A percentile compares a stretch with the other conserved stretches of the same genome.
phyloP scores from a whole-genome alignment of 2,797 vertebrate genomes.

The Peromyscus attwateri region DNA sequence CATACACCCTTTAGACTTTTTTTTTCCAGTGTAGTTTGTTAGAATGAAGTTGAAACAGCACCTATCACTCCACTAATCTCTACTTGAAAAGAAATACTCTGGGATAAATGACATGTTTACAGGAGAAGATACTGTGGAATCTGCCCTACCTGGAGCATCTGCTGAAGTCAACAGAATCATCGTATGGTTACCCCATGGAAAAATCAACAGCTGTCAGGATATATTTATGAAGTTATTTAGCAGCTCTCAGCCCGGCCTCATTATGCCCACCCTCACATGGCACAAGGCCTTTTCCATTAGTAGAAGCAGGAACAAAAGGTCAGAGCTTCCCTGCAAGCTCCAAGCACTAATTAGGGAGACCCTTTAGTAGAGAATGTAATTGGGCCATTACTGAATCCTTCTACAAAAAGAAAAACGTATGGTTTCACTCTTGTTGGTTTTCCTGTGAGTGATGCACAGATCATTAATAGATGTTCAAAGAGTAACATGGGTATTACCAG shows the following conservation, averaged over 20 bases:
- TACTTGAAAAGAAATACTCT: background rate
- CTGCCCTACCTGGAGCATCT: background rate
- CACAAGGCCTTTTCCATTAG: constrained; percentile 65
- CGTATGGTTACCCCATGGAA: constrained; percentile 31
- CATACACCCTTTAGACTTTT: background rate
- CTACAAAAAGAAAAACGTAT: constrained; percentile 61
- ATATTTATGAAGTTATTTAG: constrained; percentile 70
- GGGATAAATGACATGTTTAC: background rate
- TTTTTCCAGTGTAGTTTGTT: background rate
- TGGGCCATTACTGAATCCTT: constrained; percentile 64
- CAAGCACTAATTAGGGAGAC: constrained; percentile 70
- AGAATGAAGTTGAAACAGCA: background rate
- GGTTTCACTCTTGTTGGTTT: constrained; percentile 66
- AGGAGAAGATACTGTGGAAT: background rate
- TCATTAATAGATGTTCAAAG: constrained; percentile 13
- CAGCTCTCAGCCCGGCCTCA: constrained; percentile 53
- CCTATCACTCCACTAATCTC: background rate
- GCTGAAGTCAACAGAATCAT: constrained; percentile 61
- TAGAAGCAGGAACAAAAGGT: constrained; percentile 69
- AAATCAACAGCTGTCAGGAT: constrained; percentile 69
- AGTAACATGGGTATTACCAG: background rate
- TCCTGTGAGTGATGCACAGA: constrained; percentile 39
- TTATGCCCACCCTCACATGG: constrained; percentile 54
- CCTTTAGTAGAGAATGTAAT: constrained; percentile 69
- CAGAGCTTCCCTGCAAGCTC: constrained; percentile 59